Evolutionary conservation across 1,140 invertebrate genomes (phyloP).

Genomic region (Sesamia nonagrioides): DNA sequence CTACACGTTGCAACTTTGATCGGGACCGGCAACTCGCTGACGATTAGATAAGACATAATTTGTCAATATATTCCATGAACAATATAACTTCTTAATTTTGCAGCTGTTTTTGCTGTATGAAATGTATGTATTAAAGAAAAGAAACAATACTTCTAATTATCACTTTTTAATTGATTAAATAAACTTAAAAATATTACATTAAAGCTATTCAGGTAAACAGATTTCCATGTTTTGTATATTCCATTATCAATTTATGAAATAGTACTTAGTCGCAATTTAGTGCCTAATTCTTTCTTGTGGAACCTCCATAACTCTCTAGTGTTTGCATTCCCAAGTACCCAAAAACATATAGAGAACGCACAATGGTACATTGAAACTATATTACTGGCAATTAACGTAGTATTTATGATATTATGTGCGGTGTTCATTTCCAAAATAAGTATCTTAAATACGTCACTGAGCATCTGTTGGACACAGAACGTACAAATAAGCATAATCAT

Average conservation of each 20-base stretch:
- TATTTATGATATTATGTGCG: slow-evolving; percentile 33
- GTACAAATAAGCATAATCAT: slow-evolving; percentile 74
- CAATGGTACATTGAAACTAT: slow-evolving; percentile 73
- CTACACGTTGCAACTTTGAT: too few relatives aligned
- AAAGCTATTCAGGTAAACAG: neutral
- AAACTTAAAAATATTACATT: slow-evolving; percentile 2
- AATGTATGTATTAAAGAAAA: neutral
- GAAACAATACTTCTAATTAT: neutral
- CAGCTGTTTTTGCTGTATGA: too few relatives aligned
- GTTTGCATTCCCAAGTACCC: slow-evolving; percentile 80
- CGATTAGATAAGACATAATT: too few relatives aligned
- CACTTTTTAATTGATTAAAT: neutral
- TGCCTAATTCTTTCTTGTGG: slow-evolving; percentile 39
- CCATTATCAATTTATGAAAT: slow-evolving; percentile 18
- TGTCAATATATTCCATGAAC: too few relatives aligned
- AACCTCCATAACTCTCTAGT: slow-evolving; percentile 75
- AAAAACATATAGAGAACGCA: slow-evolving; percentile 77
- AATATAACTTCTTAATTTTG: too few relatives aligned
- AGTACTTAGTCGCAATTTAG: slow-evolving; percentile 13
- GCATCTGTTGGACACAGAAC: slow-evolving; percentile 76
- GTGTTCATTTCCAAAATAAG: slow-evolving; percentile 53
- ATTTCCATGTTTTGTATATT: too few relatives aligned
- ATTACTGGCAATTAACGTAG: slow-evolving; percentile 62
- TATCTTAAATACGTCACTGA: slow-evolving; percentile 69
- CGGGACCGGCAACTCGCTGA: too few relatives aligned